Conservation (phyloP, 2,113 vertebrate genomes). For the Aptenodytes forsteri region DNA sequence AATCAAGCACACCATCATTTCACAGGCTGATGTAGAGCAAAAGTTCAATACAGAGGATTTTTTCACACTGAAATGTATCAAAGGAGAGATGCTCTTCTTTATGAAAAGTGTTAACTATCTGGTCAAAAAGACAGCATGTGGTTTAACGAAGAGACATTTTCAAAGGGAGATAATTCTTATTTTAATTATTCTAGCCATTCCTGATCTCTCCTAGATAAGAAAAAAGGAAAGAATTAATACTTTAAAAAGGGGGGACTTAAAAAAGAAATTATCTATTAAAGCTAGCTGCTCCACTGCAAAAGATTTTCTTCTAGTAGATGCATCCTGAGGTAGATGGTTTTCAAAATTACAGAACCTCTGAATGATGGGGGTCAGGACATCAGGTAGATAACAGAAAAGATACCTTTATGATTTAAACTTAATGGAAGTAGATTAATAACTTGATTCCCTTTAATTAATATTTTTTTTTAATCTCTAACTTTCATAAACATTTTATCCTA, state of each 20-base stretch:
- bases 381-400: background rate
- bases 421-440: background rate
- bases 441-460: background rate
- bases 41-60: background rate
- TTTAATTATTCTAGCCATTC: background rate
- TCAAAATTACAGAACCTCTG: background rate
- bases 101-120: background rate
- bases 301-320: background rate
- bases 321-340: background rate
- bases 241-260: background rate
- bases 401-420: background rate
- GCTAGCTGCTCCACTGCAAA: background rate
- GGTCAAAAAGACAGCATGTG: background rate
- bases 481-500: background rate
- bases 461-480: background rate
- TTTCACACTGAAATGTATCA: background rate
- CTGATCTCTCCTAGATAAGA: background rate
- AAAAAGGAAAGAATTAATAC: background rate
- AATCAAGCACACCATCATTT: background rate
- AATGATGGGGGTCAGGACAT: background rate
- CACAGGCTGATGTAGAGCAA: background rate
- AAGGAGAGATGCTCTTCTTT: background rate
- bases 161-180: background rate
- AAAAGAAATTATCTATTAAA: background rate
- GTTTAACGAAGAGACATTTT: background rate